phyloP scores from a whole-genome alignment of 2,113 vertebrate species.

The Piaya cayana region DNA sequence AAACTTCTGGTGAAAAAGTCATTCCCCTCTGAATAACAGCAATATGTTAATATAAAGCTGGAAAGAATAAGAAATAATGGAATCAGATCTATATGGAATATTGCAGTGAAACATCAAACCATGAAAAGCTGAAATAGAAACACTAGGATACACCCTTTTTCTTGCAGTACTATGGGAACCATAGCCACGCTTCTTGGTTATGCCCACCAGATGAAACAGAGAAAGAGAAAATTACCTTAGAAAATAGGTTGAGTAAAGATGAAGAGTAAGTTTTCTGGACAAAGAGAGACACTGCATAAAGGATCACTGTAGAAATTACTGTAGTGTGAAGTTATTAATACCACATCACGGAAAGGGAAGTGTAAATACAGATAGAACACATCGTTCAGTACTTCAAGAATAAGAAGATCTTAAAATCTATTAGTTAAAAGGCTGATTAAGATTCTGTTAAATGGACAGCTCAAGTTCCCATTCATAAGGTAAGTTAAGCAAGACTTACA shows the following conservation, averaged over 20 bases:
- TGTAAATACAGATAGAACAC: not conserved
- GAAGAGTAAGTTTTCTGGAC: not conserved
- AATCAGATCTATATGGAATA: not conserved
- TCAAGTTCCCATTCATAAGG: not conserved
- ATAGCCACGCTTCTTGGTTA: not conserved
- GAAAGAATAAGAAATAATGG: not conserved
- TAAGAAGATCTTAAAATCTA: not conserved
- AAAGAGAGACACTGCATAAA: not conserved
- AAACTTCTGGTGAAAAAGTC: not conserved
- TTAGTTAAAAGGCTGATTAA: not conserved
- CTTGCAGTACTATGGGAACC: not conserved
- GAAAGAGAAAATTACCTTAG: not conserved
- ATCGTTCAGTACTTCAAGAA: not conserved
- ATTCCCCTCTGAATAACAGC: not conserved
- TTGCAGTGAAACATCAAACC: not conserved
- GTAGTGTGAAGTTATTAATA: not conserved
- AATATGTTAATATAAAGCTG: not conserved
- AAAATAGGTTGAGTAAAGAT: not conserved
- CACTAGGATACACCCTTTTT: not conserved
- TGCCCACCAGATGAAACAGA: not conserved
- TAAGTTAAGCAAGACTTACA: not conserved
- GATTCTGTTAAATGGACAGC: not conserved
- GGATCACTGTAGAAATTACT: not conserved
- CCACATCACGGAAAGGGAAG: not conserved
- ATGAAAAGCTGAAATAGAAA: not conserved